Base-by-base conservation (phyloP, 2,888 invertebrate species). In the Agriotes lineatus region DNA sequence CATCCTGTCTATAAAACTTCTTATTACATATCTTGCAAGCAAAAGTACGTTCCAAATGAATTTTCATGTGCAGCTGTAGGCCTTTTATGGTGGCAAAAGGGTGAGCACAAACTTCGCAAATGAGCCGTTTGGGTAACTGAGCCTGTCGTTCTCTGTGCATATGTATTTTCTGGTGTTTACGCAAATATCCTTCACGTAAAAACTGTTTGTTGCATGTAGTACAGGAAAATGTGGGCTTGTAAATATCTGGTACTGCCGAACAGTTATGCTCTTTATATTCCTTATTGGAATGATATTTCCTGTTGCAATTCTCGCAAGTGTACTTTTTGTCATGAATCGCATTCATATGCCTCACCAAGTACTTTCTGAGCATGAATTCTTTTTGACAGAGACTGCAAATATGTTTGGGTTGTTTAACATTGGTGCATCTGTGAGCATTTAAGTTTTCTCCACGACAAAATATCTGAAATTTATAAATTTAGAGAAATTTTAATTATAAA, bases 61-160 rank as follows among this genome's bases (percentile, higher is more conserved):
- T 79, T 66, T 81, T 80, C 71, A 85, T 80, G 75, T 88, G 89
- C 30, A 84, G 82, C 64, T 83, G 84, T 16, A 87, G 77, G 64
- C 84, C 85, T 70, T 84, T 82, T 1, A 75, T 76, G 52, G 81
- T 84, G 18, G 81, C 81, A 72, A 85, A 86, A 5, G 79, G 75
- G 66, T 84, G 82, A 0, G 87, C 87, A 77, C 87, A 88, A 16
- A 83, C 78, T 63, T 86, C 83, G 71, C 87, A 88, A 2, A 87
- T 81, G 19, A 79, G 69, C 2, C 73, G 65, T 65, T 76, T 72
- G n/a, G 68, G 63, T 16, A 9, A 14, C 5, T 60, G 45, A 16
- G 61, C 61, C 14, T 59, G 52, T 30, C 30, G 50, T 42, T 73
- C 74, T 33, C 64, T 73, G 7, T 56, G 66, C 6, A 67, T 42